A percentile compares a stretch with the other conserved stretches of the same genome.
Evolutionary conservation across 2,888 invertebrate species (phyloP).

Genomic region (Laspeyria flexula): DNA sequence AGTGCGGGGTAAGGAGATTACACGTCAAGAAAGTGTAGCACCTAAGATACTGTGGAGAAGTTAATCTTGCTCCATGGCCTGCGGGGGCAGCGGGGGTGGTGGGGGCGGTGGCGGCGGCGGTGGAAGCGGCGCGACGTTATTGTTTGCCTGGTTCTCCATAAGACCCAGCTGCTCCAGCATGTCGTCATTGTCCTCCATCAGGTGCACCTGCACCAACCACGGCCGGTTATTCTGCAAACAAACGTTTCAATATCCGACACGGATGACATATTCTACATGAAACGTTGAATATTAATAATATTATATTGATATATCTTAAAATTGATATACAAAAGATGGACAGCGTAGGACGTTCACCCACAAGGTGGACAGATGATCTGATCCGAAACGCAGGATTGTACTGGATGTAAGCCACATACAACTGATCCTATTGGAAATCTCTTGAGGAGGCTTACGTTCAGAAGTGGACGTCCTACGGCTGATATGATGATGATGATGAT

Average conservation of each 20-base stretch:
- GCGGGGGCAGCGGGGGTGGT: conserved; percentile 88
- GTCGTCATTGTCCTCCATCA: conserved; percentile 81
- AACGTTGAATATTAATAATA: no score
- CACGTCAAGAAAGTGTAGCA: not conserved
- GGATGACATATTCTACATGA: conserved; percentile 1
- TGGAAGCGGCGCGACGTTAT: conserved; percentile 76
- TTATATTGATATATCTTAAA: no score
- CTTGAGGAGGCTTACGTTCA: no score
- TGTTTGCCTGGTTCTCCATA: conserved; percentile 72
- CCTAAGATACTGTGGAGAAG: conserved; percentile 11
- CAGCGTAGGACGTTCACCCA: no score
- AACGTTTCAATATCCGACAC: conserved; percentile 43
- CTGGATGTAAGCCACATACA: no score
- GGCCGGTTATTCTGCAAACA: conserved; percentile 48
- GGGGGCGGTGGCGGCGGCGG: conserved; percentile 89
- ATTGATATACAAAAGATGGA: no score
- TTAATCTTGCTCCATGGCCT: conserved; percentile 83
- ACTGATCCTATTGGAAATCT: no score
- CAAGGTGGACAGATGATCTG: no score
- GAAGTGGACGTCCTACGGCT: no score
- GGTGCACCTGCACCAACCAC: conserved; percentile 68
- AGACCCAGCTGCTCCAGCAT: conserved; percentile 80
- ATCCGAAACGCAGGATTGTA: no score
- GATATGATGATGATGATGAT: no score
- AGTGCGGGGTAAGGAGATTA: no score